Conservation (phyloP, 2,888 invertebrate species). For the Silvanus unidentatus region DNA sequence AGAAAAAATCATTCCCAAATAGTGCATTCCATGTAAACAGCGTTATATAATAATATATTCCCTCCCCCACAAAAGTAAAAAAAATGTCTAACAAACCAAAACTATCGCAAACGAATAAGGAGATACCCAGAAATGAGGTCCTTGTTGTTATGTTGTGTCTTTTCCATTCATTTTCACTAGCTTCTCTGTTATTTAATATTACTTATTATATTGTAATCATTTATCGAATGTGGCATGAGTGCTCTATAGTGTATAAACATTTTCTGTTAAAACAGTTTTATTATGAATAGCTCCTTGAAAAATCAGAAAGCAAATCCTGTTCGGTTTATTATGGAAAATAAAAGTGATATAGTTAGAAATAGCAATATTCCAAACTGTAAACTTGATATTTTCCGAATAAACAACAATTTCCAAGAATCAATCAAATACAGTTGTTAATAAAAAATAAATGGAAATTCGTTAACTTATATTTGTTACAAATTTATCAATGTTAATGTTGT, state of each 20-base stretch:
- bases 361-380: no score
- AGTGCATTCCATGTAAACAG: slow-evolving; percentile 23
- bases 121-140: slow-evolving; percentile 28
- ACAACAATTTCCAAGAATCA: not conserved
- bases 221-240: slow-evolving; percentile 27
- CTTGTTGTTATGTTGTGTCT: slow-evolving; percentile 24
- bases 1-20: slow-evolving; percentile 37
- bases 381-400: no score
- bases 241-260: slow-evolving; percentile 38
- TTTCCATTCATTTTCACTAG: slow-evolving; percentile 7
- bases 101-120: not conserved
- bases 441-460: slow-evolving; percentile 26
- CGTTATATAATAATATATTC: slow-evolving; percentile 10
- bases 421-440: slow-evolving; percentile 2
- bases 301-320: no score
- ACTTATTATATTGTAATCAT: no score
- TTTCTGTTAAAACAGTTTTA: slow-evolving; percentile 11
- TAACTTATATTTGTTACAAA: slow-evolving; percentile 44
- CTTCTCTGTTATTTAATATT: slow-evolving; percentile 6
- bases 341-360: no score
- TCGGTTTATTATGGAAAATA: no score
- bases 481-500: slow-evolving; percentile 44
- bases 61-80: slow-evolving; percentile 9
- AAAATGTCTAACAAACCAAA: no score
- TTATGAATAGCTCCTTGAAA: no score